These are phyloP conservation scores for Halocynthia aurantium DNA, from an alignment of 23 tunicate species.

Conservation along the genomic window DNA sequence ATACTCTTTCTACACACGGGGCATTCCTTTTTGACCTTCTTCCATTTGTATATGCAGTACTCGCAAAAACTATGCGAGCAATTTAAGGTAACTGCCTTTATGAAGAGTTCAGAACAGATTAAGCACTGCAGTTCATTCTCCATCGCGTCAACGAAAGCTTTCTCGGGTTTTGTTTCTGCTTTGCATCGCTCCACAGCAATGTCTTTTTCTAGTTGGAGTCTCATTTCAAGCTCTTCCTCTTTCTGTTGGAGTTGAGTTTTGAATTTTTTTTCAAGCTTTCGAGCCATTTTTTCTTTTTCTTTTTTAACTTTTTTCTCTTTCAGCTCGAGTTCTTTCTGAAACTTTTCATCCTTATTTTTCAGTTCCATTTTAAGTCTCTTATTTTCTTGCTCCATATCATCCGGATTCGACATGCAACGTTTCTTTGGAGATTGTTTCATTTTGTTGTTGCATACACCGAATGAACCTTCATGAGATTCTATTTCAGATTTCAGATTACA, in stretches of 20 bases:
- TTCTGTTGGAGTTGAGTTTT: neutral
- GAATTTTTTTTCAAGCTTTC: constrained; percentile 3
- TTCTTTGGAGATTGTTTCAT: too few species aligned
- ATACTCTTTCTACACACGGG: constrained; percentile 26
- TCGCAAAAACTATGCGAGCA: constrained; percentile 39
- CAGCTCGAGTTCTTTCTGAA: constrained; percentile 10
- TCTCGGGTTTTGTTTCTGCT: constrained; percentile 11
- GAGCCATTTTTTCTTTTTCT: constrained; percentile 14
- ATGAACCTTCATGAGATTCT: too few species aligned
- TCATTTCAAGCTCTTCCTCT: constrained; percentile 16
- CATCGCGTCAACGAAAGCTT: constrained; percentile 16
- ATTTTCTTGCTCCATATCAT: constrained; percentile 23
- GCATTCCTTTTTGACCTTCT: constrained; percentile 9
- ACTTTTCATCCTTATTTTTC: neutral
- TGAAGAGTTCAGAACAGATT: constrained; percentile 30
- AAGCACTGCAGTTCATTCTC: constrained; percentile 38
- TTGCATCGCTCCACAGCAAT: constrained; percentile 9
- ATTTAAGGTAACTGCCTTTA: constrained; percentile 25
- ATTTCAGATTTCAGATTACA: too few species aligned
- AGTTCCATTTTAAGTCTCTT: constrained; percentile 18
- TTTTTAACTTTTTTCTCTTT: constrained; percentile 13
- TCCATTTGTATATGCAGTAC: constrained; percentile 34
- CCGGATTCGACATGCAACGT: too few species aligned
- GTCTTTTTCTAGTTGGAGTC: constrained; percentile 20
- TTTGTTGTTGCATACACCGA: too few species aligned